These are phyloP conservation scores for Masticophis lateralis DNA, from an alignment of 2,797 vertebrate species.

Conservation along the genomic window DNA sequence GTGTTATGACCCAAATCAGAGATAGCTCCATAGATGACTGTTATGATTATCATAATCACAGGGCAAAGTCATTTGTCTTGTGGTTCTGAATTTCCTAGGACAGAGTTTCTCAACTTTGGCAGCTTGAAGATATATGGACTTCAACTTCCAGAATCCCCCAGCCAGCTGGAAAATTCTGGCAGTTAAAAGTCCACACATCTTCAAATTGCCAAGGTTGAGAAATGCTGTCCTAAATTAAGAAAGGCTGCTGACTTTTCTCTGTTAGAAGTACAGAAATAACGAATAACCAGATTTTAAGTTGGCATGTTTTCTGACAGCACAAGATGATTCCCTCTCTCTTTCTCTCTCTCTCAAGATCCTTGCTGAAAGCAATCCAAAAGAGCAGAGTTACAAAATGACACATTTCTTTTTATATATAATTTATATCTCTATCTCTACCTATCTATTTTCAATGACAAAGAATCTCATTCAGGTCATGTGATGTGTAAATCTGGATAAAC, in stretches of 20 bases:
- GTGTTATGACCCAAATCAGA: constrained; percentile 7
- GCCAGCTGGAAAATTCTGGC: background rate
- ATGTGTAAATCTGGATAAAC: background rate
- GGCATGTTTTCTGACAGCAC: background rate
- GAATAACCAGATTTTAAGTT: background rate
- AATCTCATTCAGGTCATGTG: background rate
- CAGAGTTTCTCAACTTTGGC: background rate
- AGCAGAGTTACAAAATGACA: background rate
- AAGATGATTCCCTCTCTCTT: background rate
- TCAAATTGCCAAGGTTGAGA: background rate
- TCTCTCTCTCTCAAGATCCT: background rate
- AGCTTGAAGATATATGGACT: background rate
- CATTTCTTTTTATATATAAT: background rate
- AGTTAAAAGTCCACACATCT: background rate
- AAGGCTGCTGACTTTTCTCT: background rate
- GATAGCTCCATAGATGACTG: background rate
- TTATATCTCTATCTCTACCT: background rate
- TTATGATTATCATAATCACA: background rate
- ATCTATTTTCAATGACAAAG: background rate
- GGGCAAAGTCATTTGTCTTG: background rate
- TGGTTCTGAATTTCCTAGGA: background rate
- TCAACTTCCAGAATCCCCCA: background rate
- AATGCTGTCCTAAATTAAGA: background rate
- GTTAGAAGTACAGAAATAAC: background rate
- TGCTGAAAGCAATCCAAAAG: background rate